A percentile compares a stretch with the other conserved stretches of the same genome.
Evolutionary conservation across 2,888 invertebrate species (phyloP).

Genomic region (Pedicia rivosa): DNA sequence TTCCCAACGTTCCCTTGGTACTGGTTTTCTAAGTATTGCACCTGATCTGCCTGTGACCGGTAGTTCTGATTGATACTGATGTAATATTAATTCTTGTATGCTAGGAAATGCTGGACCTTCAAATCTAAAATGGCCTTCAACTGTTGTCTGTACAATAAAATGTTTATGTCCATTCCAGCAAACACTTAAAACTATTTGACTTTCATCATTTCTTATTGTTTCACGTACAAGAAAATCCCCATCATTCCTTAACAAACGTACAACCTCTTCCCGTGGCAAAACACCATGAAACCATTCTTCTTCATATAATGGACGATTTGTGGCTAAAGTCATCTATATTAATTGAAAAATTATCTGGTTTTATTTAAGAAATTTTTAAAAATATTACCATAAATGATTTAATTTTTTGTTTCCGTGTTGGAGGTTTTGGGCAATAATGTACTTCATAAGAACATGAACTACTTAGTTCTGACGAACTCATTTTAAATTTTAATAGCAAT

Average conservation of each 20-base stretch:
- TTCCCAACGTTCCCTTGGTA: constrained; percentile 86
- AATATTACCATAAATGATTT: constrained; percentile 19
- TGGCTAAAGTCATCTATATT: constrained; percentile 28
- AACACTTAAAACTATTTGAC: constrained; percentile 85
- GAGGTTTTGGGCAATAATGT: constrained; percentile 23
- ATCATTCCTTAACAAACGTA: constrained; percentile 73
- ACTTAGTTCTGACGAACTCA: constrained; percentile 26
- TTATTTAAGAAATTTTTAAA: constrained; percentile 3
- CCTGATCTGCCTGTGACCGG: constrained; percentile 88
- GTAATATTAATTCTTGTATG: constrained; percentile 77
- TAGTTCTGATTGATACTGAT: constrained; percentile 71
- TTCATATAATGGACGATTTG: constrained; percentile 59
- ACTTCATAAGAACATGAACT: constrained; percentile 19
- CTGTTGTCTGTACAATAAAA: constrained; percentile 90
- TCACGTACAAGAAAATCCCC: constrained; percentile 92
- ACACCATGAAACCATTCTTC: constrained; percentile 98
- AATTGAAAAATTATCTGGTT: constrained; percentile 1
- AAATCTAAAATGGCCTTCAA: constrained; percentile 83
- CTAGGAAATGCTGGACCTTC: constrained; percentile 90
- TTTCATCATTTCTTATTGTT: constrained; percentile 79
- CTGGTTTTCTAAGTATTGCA: constrained; percentile 70
- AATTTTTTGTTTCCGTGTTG: constrained; percentile 25
- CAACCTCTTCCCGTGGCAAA: constrained; percentile 88
- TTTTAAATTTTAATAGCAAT: constrained; percentile 12
- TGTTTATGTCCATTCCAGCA: constrained; percentile 95